Conservation (phyloP, 2,113 vertebrate genomes). For the Erinaceus europaeus region DNA sequence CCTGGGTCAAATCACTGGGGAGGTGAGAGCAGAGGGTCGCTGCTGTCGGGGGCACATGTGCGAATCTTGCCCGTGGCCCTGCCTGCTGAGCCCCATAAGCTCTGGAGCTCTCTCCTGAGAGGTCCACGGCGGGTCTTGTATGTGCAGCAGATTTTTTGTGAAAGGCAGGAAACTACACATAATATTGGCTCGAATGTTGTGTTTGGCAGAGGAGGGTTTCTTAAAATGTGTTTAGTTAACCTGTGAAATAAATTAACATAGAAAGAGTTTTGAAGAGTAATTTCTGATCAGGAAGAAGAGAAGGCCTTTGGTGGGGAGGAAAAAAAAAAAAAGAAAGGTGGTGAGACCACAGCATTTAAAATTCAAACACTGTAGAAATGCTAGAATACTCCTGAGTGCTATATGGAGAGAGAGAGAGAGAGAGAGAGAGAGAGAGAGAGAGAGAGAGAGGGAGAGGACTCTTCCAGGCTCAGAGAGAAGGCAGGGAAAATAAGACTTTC, state of each 20-base stretch:
- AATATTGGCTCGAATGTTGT: slow-evolving; percentile 19
- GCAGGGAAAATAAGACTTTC: too few relatives aligned
- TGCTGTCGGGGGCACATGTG: fast-evolving
- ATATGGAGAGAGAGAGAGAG: too few relatives aligned
- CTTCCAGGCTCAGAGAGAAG: too few relatives aligned
- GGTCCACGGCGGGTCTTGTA: neutral
- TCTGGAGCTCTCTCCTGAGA: neutral
- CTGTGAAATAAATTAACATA: slow-evolving; percentile 59
- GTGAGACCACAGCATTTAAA: slow-evolving; percentile 36
- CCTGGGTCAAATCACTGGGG: neutral
- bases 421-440: too few relatives aligned
- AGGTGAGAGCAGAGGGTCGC: neutral
- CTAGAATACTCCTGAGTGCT: neutral
- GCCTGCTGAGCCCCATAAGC: neutral
- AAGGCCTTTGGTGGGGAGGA: neutral
- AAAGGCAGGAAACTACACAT: slow-evolving; percentile 42
- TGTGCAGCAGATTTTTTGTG: neutral
- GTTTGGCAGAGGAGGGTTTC: neutral
- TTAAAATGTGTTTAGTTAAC: slow-evolving; percentile 46
- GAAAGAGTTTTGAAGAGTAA: slow-evolving; percentile 25
- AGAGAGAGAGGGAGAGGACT: too few relatives aligned
- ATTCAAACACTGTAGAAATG: slow-evolving; percentile 41
- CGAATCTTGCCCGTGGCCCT: neutral
- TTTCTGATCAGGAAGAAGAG: slow-evolving; percentile 49
- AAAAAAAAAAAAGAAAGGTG: neutral